Conservation (phyloP, 2,888 invertebrate species). For the Cylindroiulus punctatus region DNA sequence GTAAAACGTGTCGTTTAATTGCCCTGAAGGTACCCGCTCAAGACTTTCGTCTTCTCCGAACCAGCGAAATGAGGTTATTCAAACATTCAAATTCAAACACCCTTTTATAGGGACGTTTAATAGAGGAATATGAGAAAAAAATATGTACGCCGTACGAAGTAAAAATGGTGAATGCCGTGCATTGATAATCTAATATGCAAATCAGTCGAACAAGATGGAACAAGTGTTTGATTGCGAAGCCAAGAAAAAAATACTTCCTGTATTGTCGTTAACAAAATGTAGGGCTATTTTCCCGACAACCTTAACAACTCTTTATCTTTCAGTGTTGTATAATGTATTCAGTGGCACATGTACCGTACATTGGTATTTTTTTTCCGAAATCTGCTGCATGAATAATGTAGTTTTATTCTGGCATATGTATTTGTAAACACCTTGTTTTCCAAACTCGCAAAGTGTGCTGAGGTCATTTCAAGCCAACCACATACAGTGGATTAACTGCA, state of each 20-base stretch:
- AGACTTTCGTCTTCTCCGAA: not conserved
- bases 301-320: no score
- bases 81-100: not conserved
- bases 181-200: constrained; percentile 29
- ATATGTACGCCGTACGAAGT: not conserved
- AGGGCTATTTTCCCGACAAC: no score
- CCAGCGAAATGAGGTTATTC: not conserved
- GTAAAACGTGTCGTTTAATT: not conserved
- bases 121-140: not conserved
- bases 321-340: no score
- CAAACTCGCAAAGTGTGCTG: no score
- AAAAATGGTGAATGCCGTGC: not conserved
- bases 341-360: no score
- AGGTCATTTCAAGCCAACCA: no score
- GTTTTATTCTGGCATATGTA: no score
- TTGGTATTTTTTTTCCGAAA: no score
- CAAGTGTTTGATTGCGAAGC: not conserved
- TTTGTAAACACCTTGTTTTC: no score
- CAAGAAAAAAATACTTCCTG: not conserved
- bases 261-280: not conserved
- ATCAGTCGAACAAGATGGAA: not conserved
- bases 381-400: no score
- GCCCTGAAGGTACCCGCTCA: not conserved
- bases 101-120: not conserved
- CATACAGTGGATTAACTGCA: no score